Evolutionary conservation across 2,888 invertebrate genomes (phyloP).

Genomic region (Gortyna flavago): DNA sequence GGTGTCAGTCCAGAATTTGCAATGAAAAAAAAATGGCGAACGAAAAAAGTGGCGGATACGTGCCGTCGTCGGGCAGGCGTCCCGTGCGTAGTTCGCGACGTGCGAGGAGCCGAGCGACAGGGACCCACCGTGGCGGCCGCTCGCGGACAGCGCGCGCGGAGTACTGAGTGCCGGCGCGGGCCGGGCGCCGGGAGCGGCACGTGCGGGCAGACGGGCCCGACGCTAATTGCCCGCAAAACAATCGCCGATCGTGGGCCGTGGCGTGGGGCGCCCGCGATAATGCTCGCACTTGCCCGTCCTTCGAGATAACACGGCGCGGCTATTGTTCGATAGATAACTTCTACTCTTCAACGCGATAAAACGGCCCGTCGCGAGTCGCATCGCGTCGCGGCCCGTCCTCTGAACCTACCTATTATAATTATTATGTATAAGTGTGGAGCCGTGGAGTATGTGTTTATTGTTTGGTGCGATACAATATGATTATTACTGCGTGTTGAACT

Average conservation of each 20-base stretch:
- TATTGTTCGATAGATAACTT: constrained; percentile 73
- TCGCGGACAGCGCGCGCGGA: constrained; percentile 87
- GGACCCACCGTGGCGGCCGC: constrained; percentile 78
- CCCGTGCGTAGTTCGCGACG: constrained; percentile 70
- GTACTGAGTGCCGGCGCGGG: constrained; percentile 79
- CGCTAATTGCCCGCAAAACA: constrained; percentile 90
- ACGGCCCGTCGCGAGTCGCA: constrained; percentile 40
- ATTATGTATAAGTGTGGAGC: constrained; percentile 4
- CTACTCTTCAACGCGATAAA: constrained; percentile 49
- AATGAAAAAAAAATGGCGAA: constrained; percentile 55
- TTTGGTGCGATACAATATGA: constrained; percentile 4
- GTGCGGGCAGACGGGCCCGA: constrained; percentile 77
- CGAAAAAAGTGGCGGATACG: constrained; percentile 60
- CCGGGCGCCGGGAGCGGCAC: constrained; percentile 74
- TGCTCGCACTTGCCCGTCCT: constrained; percentile 76
- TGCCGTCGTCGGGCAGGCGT: constrained; percentile 66
- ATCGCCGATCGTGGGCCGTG: constrained; percentile 81
- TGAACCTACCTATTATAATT: neutral
- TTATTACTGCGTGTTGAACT: neutral
- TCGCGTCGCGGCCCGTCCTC: constrained; percentile 11
- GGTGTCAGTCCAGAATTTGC: constrained; percentile 56
- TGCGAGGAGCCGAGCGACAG: constrained; percentile 61
- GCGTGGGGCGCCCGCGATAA: constrained; percentile 75
- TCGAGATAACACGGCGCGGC: constrained; percentile 72
- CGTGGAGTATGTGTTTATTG: constrained; percentile 8